Evolutionary conservation across 2,113 vertebrate genomes (phyloP), one percentile per base, ranked within the genome.

Genomic region (Grammomys surdaster): DNA sequence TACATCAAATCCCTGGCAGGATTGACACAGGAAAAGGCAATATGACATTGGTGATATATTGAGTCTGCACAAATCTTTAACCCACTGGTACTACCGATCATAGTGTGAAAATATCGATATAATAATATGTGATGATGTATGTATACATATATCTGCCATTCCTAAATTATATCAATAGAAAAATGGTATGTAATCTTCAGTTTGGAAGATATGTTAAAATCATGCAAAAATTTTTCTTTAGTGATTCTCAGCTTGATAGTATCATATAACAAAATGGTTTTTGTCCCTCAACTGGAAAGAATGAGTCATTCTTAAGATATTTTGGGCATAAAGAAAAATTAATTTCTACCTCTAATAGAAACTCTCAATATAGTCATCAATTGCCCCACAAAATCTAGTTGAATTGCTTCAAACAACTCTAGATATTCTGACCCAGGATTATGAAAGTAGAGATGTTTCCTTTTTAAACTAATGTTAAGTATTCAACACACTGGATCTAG

Each of bases 271-370:
- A 86, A 90, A 73, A 91, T 84, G 12, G 89, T 80, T 46, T 80
- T 43, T 81, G 33, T 40, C 48, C 89, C 56, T 36, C 73, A 89
- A 63, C 0, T 91, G 26, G 24, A 78, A 96, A 89, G 10, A 2
- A 87, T 10, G 51, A 75, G 43, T 17, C 26, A 36, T 82, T 70
- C 95, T 92, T 96, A 89, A 51, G 46, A 82, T 67, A 91, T 43
- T 78, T 28, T 96, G 33, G 13, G 81, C 3, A 82, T 92, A 90
- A 90, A 67, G 93, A 90, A 95, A 90, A 69, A 73, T 31, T 16
- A 94, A 10, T 86, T 92, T 48, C 54, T 67, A 77, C 78, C 92
- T 96, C 60, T 91, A 94, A 73, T 7, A 88, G 17, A 94, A 81
- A 81, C 16, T 85, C 33, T 89, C 67, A 76, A 48, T 51, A 17